phyloP scores from a whole-genome alignment of 2,113 vertebrate species.

The Empidonax traillii region DNA sequence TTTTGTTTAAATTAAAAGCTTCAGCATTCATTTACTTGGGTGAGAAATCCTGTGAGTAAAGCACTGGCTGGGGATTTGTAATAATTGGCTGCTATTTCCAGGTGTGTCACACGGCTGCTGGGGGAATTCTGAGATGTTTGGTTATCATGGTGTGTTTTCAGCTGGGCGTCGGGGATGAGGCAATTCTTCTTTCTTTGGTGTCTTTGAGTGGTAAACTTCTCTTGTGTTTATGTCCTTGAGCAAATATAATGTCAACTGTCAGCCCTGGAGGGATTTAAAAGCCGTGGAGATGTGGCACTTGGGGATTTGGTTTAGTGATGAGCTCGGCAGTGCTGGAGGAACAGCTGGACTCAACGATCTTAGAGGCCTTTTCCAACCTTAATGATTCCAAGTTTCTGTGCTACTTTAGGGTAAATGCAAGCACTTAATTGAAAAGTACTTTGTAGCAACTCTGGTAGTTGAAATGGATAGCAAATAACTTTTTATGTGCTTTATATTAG shows the following conservation, averaged over 20 bases:
- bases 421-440: background rate
- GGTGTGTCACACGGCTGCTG: background rate
- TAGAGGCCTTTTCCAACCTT: background rate
- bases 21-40: background rate
- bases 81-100: background rate
- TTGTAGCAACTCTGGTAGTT: background rate
- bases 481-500: background rate
- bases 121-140: background rate
- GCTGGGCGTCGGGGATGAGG: rapidly evolving
- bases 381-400: background rate
- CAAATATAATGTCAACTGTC: background rate
- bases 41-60: background rate
- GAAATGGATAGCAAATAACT: background rate
- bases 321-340: background rate
- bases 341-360: background rate
- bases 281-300: background rate
- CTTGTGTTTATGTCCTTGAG: background rate
- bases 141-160: background rate
- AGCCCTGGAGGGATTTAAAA: background rate
- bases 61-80: background rate
- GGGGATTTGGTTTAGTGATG: background rate
- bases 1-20: background rate
- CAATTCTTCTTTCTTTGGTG: background rate
- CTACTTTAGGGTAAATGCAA: background rate
- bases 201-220: background rate